phyloP scores from a whole-genome alignment of 2,888 invertebrate genomes.

The Lysandra bellargus region DNA sequence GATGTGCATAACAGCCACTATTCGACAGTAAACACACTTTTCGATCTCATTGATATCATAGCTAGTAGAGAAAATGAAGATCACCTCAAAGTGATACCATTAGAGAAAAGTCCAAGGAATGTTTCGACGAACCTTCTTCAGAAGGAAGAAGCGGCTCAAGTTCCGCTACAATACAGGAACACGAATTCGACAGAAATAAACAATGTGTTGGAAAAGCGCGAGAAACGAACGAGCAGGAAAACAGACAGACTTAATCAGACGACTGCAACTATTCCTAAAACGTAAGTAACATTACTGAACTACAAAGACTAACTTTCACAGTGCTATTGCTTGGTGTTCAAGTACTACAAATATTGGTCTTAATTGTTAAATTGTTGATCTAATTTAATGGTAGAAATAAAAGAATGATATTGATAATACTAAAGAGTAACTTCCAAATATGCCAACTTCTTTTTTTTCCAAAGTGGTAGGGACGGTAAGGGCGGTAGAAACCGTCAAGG shows the following conservation, averaged over 20 bases:
- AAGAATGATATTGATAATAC: neutral
- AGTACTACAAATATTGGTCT: too few relatives aligned
- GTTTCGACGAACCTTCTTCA: conserved; percentile 42
- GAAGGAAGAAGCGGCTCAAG: conserved; percentile 57
- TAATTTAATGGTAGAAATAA: neutral
- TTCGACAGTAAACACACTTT: conserved; percentile 45
- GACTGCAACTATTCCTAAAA: conserved; percentile 73
- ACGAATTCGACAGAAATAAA: conserved; percentile 69
- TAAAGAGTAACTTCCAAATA: too few relatives aligned
- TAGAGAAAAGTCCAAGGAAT: conserved; percentile 45
- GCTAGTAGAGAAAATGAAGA: conserved; percentile 52
- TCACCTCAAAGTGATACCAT: conserved; percentile 67
- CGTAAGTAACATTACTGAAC: conserved; percentile 55
- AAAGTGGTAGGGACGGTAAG: conserved; percentile 72
- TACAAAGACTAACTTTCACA: too few relatives aligned
- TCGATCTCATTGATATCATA: conserved; percentile 37
- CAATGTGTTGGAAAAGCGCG: conserved; percentile 65
- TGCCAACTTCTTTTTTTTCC: neutral
- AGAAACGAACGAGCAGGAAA: conserved; percentile 76
- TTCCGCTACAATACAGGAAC: conserved; percentile 62
- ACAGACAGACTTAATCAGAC: conserved; percentile 76
- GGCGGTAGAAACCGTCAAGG: conserved; percentile 60
- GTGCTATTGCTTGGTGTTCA: too few relatives aligned
- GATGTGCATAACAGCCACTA: conserved; percentile 57
- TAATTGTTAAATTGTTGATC: too few relatives aligned